Percentiles rank a stretch among this genome's conserved stretches.
phyloP scores from a whole-genome alignment of 1,140 invertebrate species.

The Copidosoma floridanum region DNA sequence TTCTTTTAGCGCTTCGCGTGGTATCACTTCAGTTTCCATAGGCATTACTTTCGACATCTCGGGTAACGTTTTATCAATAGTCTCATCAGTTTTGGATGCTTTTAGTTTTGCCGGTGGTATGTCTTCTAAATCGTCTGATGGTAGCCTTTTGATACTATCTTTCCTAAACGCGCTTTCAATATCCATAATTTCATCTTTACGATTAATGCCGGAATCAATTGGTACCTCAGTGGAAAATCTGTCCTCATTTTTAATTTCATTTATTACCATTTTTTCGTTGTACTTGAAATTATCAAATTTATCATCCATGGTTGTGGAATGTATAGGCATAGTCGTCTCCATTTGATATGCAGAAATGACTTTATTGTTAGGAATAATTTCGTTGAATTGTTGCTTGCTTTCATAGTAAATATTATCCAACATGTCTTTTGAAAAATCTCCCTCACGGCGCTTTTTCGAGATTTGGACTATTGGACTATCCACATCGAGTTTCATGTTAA shows the following conservation, averaged over 20 bases:
- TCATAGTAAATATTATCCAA: conserved; percentile 4
- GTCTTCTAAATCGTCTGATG: conserved; percentile 2
- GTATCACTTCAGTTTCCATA: not conserved
- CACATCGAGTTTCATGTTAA: not conserved
- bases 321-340: conserved; percentile 5
- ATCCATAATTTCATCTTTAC: not conserved
- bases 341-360: conserved; percentile 14
- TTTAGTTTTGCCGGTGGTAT: conserved; percentile 8
- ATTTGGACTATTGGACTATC: not conserved
- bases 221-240: not conserved
- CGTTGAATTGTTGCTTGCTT: conserved; percentile 3
- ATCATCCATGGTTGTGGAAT: conserved; percentile 13
- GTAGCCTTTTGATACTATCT: not conserved
- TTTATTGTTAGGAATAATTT: conserved; percentile 12
- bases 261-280: conserved; percentile 1
- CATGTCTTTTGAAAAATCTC: conserved; percentile 9
- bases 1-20: not conserved
- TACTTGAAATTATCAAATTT: conserved; percentile 3
- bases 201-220: not conserved
- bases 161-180: not conserved
- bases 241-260: not conserved
- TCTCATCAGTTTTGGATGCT: not conserved
- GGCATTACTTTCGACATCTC: not conserved
- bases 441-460: conserved; percentile 17
- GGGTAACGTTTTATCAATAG: not conserved